Base-by-base conservation (phyloP, 2,888 invertebrate genomes). In the Chrysina gloriosa region DNA sequence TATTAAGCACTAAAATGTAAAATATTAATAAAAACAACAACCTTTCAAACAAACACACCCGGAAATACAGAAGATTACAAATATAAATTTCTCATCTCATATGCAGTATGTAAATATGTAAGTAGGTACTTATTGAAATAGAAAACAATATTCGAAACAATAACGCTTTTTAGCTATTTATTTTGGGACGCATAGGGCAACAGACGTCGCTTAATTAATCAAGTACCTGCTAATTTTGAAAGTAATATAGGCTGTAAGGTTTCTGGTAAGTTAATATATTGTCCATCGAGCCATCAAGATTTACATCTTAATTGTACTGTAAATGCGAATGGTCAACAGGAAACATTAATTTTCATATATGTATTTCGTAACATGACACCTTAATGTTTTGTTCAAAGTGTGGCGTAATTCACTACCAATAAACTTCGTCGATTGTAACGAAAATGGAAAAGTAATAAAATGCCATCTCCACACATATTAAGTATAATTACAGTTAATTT, bases 331-430 rank as follows among this genome's bases (percentile, higher is more conserved):
- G 14, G 34, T 21, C 29, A 56, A 21, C 56, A 56, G 56, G 56
- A 56, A 56, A 56, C 56, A 56, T 39, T 56, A 56, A 56, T 56
- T 56, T 52, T 52, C 50, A 29, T 52, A 52, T 27, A n/a, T n/a
- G n/a, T n/a, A 52, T 52, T 52, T 56, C 56, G 36, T 56, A 56
- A 56, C 39, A 19, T 39, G 56, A 56, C 56, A 39, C 36, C 39
- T 56, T 56, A 19, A 56, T 23, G 39, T 39, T 56, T 56, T 56
- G 39, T 56, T 56, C 16, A 34, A 56, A 39, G 11, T 11, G 4
- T 56, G 56, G 36, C 36, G 23, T 36, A 56, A 56, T 23, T 14
- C 56, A 25, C 21, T 56, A 39, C 14, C 36, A 36, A 56, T 56
- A 56, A 56, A 56, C 14, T 56, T 39, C 56, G 39, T 56, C 29